Evolutionary conservation across 2,113 vertebrate genomes (phyloP).

Genomic region (Rhynchopsitta pachyrhyncha): DNA sequence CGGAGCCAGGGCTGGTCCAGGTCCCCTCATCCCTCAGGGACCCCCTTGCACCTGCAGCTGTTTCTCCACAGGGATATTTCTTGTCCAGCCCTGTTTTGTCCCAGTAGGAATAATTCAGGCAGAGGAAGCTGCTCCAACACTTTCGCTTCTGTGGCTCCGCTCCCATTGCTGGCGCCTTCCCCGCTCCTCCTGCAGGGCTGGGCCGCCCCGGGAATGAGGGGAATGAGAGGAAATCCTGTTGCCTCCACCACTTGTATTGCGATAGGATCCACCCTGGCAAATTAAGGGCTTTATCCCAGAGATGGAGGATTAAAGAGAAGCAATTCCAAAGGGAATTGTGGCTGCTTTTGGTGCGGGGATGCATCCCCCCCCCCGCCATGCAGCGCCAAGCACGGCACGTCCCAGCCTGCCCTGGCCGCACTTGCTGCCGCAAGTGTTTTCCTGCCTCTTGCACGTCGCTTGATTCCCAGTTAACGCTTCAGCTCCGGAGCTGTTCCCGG

Average conservation of each 20-base stretch:
- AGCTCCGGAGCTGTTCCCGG: accelerated
- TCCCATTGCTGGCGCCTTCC: background rate
- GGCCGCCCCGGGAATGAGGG: background rate
- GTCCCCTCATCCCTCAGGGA: background rate
- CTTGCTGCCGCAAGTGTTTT: background rate
- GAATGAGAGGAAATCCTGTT: background rate
- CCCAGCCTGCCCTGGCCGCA: background rate
- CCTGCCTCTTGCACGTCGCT: background rate
- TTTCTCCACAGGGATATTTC: accelerated
- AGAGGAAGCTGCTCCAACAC: background rate
- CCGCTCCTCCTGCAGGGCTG: background rate
- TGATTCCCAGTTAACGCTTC: background rate
- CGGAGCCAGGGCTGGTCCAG: background rate
- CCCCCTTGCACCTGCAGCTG: background rate
- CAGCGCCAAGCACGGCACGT: accelerated
- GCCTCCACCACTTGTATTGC: background rate
- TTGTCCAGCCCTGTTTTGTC: background rate
- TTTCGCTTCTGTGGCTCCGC: background rate
- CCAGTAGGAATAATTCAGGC: background rate
- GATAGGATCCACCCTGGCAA: background rate
- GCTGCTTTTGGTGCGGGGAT: background rate
- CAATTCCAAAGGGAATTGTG: accelerated
- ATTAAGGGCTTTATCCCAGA: background rate
- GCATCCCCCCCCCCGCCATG: accelerated
- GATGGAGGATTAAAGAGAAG: background rate